Base-by-base conservation (phyloP, 2,797 vertebrate species). In the Lithobates sylvaticus region DNA sequence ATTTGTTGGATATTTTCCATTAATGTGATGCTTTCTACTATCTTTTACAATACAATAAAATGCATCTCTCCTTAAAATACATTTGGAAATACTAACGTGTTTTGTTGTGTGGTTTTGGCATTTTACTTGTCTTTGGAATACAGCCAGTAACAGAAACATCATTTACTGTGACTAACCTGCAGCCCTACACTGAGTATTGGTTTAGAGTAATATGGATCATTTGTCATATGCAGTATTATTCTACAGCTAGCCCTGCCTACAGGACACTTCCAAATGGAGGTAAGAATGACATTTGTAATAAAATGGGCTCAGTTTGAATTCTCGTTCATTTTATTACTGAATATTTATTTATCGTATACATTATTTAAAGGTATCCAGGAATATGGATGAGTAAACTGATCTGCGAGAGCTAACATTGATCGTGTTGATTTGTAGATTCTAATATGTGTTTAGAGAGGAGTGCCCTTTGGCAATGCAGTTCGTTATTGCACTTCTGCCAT, bases 151-250 rank as follows among this genome's bases (percentile, higher is more conserved):
- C 93, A 86, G 91, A 88, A 76, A 84, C 88, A 3, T 90, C 88
- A 0, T 94, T 92, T 0, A 89, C 88, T 0, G 86, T 93, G 3
- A 74, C 84, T 83, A 65, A 91, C 16, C 91, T 96, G 76, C 92
- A 93, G 47, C 91, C 94, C 27, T 95, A 94, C 90, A 94, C 92
- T 0, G 91, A 91, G 26, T 95, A 95, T 0, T 36, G 91, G 29
- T 95, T 96, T 88, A 91, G 90, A 89, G 90, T 95, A 8, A 88
- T 93, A 81, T 96, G 94, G 94, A 93, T 94, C 50, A 82, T 91
- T 0, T 91, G 91, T 76, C 92, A 93, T 61, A 81, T 93, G 44
- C 92, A 93, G 13, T 88, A 92, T 47, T 86, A 84, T 81, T 96
- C 95, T 67, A 84, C 88, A 0, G 44, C 91, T 0, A 95, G 94